Conservation (phyloP, 2,888 invertebrate genomes). For the Camptogramma bilineatum region DNA sequence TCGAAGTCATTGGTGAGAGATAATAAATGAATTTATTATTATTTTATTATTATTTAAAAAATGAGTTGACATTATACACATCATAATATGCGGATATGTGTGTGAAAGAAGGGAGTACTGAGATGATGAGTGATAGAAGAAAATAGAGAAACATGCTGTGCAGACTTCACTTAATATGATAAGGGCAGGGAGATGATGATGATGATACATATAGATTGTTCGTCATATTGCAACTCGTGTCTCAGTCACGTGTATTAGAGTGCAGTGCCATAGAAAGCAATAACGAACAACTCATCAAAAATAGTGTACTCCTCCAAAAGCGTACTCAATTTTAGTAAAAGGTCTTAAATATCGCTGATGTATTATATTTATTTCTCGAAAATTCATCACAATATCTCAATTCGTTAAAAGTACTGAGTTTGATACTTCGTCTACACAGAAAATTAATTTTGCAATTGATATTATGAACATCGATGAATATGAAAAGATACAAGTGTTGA, state of each 20-base stretch:
- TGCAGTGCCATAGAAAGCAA: conserved; percentile 6
- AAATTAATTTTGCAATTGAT: neutral
- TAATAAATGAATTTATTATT: too few species aligned
- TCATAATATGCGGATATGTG: too few species aligned
- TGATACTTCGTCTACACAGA: neutral
- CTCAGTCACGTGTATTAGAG: neutral
- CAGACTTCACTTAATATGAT: too few species aligned
- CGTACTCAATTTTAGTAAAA: conserved; percentile 19
- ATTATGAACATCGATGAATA: neutral
- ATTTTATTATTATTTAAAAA: too few species aligned
- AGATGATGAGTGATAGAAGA: too few species aligned
- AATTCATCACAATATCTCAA: neutral
- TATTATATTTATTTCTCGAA: neutral
- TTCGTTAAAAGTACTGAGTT: neutral
- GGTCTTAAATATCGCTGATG: conserved; percentile 7
- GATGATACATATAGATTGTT: too few species aligned
- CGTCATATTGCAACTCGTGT: neutral
- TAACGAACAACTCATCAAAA: conserved; percentile 20
- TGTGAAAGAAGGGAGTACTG: too few species aligned
- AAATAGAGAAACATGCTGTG: too few species aligned
- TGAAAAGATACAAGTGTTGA: neutral
- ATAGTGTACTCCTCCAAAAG: conserved; percentile 11
- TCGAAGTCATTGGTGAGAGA: too few species aligned
- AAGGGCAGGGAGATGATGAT: too few species aligned
- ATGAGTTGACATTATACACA: too few species aligned